These are phyloP conservation scores for Notoglanidium macrostoma DNA, from an alignment of 2,797 vertebrate species.

Conservation along the genomic window DNA sequence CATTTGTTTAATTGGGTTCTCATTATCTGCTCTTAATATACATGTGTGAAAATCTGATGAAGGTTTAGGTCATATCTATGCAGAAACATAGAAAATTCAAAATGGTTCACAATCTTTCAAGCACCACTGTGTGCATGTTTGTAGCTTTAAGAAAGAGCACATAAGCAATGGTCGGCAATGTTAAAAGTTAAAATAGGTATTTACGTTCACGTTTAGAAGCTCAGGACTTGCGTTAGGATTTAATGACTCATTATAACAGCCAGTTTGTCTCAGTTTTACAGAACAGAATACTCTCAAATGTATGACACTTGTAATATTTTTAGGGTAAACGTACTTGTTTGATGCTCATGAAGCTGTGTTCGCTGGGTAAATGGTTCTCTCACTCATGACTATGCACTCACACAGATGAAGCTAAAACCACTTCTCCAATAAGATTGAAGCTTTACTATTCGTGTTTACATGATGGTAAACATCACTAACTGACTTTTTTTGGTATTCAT, in stretches of 20 bases:
- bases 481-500: background rate
- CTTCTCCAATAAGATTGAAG: background rate
- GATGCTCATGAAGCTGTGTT: background rate
- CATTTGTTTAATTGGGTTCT: too few relatives aligned
- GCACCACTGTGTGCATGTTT: too few relatives aligned
- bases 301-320: background rate
- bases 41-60: too few relatives aligned
- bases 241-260: background rate
- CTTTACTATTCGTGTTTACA: background rate
- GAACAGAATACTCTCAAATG: background rate
- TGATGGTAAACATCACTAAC: background rate
- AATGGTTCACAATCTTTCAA: too few relatives aligned
- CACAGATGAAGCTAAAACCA: background rate
- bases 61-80: too few relatives aligned
- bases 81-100: too few relatives aligned
- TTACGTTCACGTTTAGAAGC: background rate
- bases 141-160: background rate
- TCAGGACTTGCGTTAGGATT: background rate
- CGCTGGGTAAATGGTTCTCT: background rate
- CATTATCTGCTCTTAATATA: too few relatives aligned
- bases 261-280: background rate
- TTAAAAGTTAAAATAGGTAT: background rate
- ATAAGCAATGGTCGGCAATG: background rate
- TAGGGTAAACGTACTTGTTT: background rate
- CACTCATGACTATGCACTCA: background rate